These are phyloP conservation scores for Ophioninae sp. DNA, from an alignment of 2,888 invertebrate species.

Conservation along the genomic window DNA sequence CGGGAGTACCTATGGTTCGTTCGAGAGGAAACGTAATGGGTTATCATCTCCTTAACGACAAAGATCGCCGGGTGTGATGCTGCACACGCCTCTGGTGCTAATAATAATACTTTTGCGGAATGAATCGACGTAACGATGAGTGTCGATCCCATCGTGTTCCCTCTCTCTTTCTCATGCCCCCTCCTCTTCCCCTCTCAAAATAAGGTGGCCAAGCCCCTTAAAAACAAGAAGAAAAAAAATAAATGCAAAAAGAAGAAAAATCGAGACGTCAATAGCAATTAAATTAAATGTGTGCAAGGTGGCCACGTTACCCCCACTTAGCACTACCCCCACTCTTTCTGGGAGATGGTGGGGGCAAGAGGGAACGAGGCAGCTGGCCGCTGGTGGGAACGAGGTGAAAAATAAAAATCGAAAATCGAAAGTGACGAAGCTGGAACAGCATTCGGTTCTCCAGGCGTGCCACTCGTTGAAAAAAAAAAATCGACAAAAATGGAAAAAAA, in stretches of 20 bases:
- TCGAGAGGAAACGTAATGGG: slow-evolving; percentile 39
- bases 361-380: slow-evolving; percentile 66
- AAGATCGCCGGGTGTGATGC: slow-evolving; percentile 38
- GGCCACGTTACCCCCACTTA: slow-evolving; percentile 42
- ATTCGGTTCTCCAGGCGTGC: slow-evolving; percentile 44
- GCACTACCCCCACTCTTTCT: not conserved
- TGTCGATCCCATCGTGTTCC: slow-evolving; percentile 42
- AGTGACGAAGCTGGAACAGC: slow-evolving; percentile 37
- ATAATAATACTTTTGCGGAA: slow-evolving; percentile 59
- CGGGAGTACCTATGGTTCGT: slow-evolving; percentile 5
- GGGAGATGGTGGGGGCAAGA: slow-evolving; percentile 10
- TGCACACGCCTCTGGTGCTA: slow-evolving; percentile 41
- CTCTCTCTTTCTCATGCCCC: slow-evolving; percentile 4
- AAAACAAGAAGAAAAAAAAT: slow-evolving; percentile 64
- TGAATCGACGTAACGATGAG: slow-evolving; percentile 55
- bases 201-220: slow-evolving; percentile 43
- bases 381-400: slow-evolving; percentile 70
- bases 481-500: slow-evolving; percentile 1
- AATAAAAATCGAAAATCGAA: slow-evolving; percentile 54
- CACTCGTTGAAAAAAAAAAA: slow-evolving; percentile 31
- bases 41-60: slow-evolving; percentile 47
- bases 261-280: slow-evolving; percentile 78
- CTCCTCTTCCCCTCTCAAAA: slow-evolving; percentile 25
- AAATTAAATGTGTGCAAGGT: slow-evolving; percentile 72
- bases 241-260: no score